A percentile compares a stretch with the other conserved stretches of the same genome.
These are phyloP conservation scores for Limnephilus auricula DNA, from an alignment of 2,888 invertebrate genomes.

Conservation along the genomic window DNA sequence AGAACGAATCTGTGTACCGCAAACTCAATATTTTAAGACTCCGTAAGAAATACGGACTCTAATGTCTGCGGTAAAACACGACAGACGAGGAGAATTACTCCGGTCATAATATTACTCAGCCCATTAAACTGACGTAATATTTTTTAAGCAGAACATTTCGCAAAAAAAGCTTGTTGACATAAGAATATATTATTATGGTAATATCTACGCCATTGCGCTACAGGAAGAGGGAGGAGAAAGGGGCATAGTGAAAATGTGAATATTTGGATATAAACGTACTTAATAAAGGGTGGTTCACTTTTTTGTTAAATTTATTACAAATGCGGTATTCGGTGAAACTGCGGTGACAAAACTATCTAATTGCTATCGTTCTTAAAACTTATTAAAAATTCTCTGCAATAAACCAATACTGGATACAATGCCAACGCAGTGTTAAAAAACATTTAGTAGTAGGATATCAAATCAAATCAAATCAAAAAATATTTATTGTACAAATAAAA, in stretches of 20 bases:
- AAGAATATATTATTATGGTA: neutral
- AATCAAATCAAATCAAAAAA: too few species aligned
- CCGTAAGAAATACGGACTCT: neutral
- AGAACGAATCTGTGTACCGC: neutral
- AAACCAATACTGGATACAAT: neutral
- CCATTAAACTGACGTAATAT: neutral
- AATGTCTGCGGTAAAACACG: neutral
- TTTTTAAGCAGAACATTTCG: neutral
- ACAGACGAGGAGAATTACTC: neutral
- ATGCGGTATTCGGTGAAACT: neutral
- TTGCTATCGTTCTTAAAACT: neutral
- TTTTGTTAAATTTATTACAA: neutral
- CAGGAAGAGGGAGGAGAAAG: neutral
- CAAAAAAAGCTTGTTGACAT: slow-evolving; percentile 29
- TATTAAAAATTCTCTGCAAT: neutral
- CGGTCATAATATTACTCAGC: neutral
- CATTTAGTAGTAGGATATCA: too few species aligned
- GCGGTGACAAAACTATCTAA: neutral
- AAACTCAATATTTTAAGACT: neutral
- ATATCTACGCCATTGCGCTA: neutral
- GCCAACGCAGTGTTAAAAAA: neutral
- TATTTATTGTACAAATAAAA: too few species aligned
- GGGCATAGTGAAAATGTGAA: neutral
- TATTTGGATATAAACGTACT: neutral
- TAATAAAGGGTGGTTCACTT: neutral